Conservation (phyloP, 2,797 vertebrate species). For the Zenarchopterus dispar region DNA sequence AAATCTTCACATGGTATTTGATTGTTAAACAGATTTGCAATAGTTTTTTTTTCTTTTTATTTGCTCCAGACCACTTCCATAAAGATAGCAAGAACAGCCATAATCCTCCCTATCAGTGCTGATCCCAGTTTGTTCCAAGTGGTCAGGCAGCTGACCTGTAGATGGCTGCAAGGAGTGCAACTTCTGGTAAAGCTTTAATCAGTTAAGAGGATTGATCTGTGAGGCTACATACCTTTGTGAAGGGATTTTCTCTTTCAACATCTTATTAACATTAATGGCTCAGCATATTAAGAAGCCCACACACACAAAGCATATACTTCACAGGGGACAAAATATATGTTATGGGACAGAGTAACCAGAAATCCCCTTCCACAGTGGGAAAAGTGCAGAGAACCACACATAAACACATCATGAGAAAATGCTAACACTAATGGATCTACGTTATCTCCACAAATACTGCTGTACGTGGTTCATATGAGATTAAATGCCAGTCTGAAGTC, state of each 20-base stretch:
- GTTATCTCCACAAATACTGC: no score
- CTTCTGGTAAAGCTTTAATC: conserved; percentile 65
- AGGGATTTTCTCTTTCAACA: conserved; percentile 69
- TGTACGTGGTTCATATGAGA: no score
- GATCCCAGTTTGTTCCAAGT: conserved; percentile 46
- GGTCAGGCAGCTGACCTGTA: conserved; percentile 46
- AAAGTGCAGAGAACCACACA: not conserved
- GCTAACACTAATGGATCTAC: no score
- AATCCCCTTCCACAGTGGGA: no score
- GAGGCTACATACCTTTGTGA: conserved; percentile 60
- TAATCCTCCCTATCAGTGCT: conserved; percentile 30
- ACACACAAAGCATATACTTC: not conserved
- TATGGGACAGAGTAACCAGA: no score
- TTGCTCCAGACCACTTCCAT: conserved; percentile 1
- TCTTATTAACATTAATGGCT: conserved; percentile 47
- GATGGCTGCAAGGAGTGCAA: conserved; percentile 39
- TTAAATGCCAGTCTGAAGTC: no score
- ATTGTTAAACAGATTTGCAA: no score
- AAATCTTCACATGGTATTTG: not conserved
- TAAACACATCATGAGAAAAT: no score
- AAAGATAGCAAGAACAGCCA: conserved; percentile 7
- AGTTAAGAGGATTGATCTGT: conserved; percentile 73
- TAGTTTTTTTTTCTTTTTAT: not conserved
- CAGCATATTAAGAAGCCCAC: conserved; percentile 27
- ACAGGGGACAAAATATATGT: not conserved